Evolutionary conservation across 2,113 vertebrate genomes (phyloP).

Genomic region (Eptesicus fuscus): DNA sequence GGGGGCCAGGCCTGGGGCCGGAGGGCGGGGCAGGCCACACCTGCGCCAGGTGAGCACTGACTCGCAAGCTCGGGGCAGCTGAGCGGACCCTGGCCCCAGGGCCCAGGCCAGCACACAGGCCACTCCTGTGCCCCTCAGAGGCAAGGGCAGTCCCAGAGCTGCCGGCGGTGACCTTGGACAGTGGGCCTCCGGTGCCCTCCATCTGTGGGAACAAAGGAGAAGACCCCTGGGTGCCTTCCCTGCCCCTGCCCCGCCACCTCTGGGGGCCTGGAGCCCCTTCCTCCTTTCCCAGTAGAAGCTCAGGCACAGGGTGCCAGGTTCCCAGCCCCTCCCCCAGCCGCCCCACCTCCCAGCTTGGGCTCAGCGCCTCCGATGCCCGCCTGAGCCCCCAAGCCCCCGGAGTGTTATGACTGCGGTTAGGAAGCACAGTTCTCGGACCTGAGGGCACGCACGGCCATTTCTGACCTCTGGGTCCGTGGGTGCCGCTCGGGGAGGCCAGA

Average conservation of each 20-base stretch:
- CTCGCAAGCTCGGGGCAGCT: neutral
- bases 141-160: neutral
- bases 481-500: neutral
- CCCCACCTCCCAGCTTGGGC: neutral
- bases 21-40: neutral
- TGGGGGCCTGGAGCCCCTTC: neutral
- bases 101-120: neutral
- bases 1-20: neutral
- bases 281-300: neutral
- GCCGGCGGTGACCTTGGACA: neutral
- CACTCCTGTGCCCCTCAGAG: neutral
- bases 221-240: rapidly evolving
- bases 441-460: neutral
- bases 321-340: rapidly evolving
- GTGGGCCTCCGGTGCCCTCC: neutral
- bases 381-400: neutral
- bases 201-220: neutral
- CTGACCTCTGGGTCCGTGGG: neutral
- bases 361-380: too few species aligned
- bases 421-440: neutral
- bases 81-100: neutral
- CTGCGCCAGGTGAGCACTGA: neutral
- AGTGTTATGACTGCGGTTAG: rapidly evolving
- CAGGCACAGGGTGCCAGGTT: rapidly evolving
- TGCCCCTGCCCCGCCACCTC: neutral